Evolutionary conservation across 2,888 invertebrate species (phyloP), one percentile per base, ranked within the genome.

Genomic region (Pogonocherus hispidulus): DNA sequence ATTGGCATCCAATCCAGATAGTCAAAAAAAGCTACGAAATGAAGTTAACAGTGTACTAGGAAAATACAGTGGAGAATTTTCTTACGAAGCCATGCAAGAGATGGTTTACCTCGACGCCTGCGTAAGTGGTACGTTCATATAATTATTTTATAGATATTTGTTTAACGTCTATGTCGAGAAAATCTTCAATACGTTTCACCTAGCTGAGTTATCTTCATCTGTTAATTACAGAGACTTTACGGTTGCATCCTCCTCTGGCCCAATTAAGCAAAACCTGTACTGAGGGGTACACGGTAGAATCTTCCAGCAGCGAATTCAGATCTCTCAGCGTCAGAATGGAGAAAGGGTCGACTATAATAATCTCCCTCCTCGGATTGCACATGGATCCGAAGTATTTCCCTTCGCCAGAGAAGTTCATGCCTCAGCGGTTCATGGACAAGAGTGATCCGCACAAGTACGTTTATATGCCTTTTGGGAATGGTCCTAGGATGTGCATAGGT

Each of bases 31-130:
- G 60, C 71, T 86, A 0, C 79, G 86, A 14, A 64, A 78, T 0
- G 88, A 89, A 75, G 84, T 89, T 3, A 51, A 64, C 3, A 41
- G 37, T 11, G 37, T 35, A 5, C 65, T 49, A 8, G 41, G n/a
- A 11, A 66, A 66, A 11, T 79, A 86, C 63, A 78, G 83, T 9
- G 84, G 84, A 0, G 71, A 84, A 66, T 73, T 88, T n/a, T 85
- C 83, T 6, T 88, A 87, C 69, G 88, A 89, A 14, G 82, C 85
- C 0, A 70, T 88, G 54, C 79, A 80, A 66, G 86, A 87, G 52
- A 85, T 89, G 85, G 77, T 81, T 0, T 89, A 88, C 74, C 73
- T 89, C 66, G 87, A 87, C 57, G 85, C 85, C 70, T 86, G 87
- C 2, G 73, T 88, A 1, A 80, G 78, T 52, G 88, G 88, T 88